Percentiles rank a stretch among this genome's conserved stretches.
Conservation (phyloP, 2,888 invertebrate genomes). For the Urechis unicinctus region DNA sequence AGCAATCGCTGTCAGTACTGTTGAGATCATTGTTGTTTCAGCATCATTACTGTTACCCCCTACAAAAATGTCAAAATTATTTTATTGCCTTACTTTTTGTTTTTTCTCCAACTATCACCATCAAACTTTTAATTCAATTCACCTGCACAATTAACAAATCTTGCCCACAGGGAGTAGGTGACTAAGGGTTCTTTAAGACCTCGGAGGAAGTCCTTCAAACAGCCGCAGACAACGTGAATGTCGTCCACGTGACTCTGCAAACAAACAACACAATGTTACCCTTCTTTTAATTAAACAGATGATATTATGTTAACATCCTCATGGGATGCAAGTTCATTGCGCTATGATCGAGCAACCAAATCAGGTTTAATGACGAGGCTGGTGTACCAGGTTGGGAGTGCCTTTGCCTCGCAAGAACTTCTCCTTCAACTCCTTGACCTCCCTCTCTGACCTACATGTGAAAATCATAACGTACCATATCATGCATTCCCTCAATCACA, state of each 20-base stretch:
- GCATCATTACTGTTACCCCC: too few species aligned
- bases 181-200: slow-evolving; percentile 83
- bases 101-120: too few species aligned
- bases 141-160: slow-evolving; percentile 68
- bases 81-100: too few species aligned
- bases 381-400: slow-evolving; percentile 65
- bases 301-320: too few species aligned
- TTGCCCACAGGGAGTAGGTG: slow-evolving; percentile 72
- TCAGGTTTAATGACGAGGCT: not conserved
- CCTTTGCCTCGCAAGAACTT: slow-evolving; percentile 81
- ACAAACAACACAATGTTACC: not conserved
- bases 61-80: too few species aligned
- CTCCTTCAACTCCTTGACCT: slow-evolving; percentile 72
- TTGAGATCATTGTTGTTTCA: too few species aligned
- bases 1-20: too few species aligned
- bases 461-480: not conserved
- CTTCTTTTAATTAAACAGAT: too few species aligned
- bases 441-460: slow-evolving; percentile 59
- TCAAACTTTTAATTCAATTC: too few species aligned
- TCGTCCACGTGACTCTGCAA: slow-evolving; percentile 52
- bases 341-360: not conserved
- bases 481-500: not conserved
- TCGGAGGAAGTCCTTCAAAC: slow-evolving; percentile 88
- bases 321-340: not conserved
- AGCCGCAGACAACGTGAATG: slow-evolving; percentile 84